A percentile compares a stretch with the other conserved stretches of the same genome.
Evolutionary conservation across 2,797 vertebrate species (phyloP).

Genomic region (Sciaenops ocellatus): DNA sequence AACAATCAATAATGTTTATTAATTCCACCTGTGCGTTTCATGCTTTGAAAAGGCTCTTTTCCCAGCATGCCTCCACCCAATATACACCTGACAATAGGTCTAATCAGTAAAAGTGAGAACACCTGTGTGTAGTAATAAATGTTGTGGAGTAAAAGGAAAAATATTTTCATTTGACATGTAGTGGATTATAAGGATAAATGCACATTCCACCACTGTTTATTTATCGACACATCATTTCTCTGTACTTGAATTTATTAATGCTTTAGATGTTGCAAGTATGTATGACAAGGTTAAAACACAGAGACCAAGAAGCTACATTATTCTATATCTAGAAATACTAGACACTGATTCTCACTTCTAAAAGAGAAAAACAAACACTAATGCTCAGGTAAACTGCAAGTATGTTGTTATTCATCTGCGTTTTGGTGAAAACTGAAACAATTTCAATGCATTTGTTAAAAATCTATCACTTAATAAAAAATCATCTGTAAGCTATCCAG

Average conservation of each 20-base stretch:
- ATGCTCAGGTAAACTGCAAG: neutral
- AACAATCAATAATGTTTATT: no score
- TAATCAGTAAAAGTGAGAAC: slow-evolving; percentile 2
- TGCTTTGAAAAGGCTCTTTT: no score
- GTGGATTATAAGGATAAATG: neutral
- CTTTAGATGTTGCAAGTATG: neutral
- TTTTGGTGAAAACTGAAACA: neutral
- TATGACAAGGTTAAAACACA: neutral
- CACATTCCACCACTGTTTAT: neutral
- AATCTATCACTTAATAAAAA: neutral
- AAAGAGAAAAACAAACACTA: neutral
- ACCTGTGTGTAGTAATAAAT: neutral
- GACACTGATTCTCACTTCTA: neutral
- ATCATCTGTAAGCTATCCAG: neutral
- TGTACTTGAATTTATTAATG: neutral
- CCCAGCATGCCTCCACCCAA: neutral
- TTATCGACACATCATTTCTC: neutral
- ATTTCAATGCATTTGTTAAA: neutral
- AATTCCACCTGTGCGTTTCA: no score
- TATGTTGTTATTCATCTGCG: no score
- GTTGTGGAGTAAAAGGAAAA: no score
- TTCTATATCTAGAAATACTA: no score
- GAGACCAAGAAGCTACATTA: neutral
- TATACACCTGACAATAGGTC: neutral
- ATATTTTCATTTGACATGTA: no score